phyloP scores from a whole-genome alignment of 2,113 vertebrate species.

The Psephotus haematonotus region DNA sequence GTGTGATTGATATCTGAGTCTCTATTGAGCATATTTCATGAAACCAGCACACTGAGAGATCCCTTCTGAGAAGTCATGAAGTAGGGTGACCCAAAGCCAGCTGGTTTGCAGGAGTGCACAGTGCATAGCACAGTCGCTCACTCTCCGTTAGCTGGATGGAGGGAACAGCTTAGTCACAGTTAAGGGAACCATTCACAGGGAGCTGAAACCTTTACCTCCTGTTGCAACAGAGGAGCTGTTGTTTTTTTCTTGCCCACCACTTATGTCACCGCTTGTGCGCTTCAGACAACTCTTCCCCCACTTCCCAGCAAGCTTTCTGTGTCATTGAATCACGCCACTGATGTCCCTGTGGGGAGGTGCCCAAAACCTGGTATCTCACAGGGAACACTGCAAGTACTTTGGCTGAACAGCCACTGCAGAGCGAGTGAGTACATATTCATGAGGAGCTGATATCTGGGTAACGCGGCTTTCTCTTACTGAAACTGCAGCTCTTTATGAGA shows the following conservation, averaged over 20 bases:
- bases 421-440: not conserved
- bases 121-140: not conserved
- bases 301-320: slow-evolving; percentile 5
- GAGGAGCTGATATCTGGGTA: not conserved
- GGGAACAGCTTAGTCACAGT: slow-evolving; percentile 49
- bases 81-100: not conserved
- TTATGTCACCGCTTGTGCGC: slow-evolving; percentile 8
- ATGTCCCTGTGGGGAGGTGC: not conserved
- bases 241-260: slow-evolving; percentile 1
- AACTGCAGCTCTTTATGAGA: not conserved
- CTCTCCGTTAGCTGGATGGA: not conserved
- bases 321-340: not conserved
- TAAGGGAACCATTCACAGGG: not conserved
- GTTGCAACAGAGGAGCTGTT: slow-evolving; percentile 46
- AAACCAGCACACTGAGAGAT: not conserved
- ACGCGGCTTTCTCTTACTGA: not conserved
- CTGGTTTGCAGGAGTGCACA: not conserved
- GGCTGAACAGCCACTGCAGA: not conserved
- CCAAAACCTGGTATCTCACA: not conserved
- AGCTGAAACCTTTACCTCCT: slow-evolving; percentile 47
- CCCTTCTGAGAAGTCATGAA: not conserved
- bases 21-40: not conserved
- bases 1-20: not conserved
- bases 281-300: slow-evolving; percentile 14
- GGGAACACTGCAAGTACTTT: not conserved